Base-by-base conservation (phyloP, 2,113 vertebrate genomes). In the Sceloporus tristichus region DNA sequence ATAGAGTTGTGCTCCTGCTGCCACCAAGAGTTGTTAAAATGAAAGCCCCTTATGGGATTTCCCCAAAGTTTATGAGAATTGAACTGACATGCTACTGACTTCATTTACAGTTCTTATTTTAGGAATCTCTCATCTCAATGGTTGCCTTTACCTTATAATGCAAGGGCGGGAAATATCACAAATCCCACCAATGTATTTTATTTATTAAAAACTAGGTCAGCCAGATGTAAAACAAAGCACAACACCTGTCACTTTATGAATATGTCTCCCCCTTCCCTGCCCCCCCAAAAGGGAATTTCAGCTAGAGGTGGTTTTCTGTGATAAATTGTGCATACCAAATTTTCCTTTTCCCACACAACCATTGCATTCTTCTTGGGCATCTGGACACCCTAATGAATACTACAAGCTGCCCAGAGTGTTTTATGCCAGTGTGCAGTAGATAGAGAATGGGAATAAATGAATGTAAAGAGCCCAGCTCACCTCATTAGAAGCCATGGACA, bases 21-120 rank as follows among this genome's bases (percentile, higher is more conserved):
- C 27, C 85, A 83, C 87, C 81, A 71, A 70, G 66, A 91, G 87
- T 73, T 16, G 79, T 79, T 91, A 93, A 93, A 94, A 92, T 85
- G 81, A 91, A 82, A 92, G 34, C 3, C 48, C 53, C 87, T 70
- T 85, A n/a, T 79, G 65, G 56, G 84, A 83, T 91, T 88, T 95
- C 85, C 78, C 87, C 59, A 82, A 13, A 75, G 42, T 91, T 96
- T 93, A 90, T 79, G 84, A 92, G 85, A 82, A 76, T 66, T 88
- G 53, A 95, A 84, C 85, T 88, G 82, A 91, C 83, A 95, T 86
- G 79, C 80, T 80, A 86, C 75, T 90, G 89, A 93, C 5, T 53
- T 78, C 91, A 90, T 88, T 93, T 23, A 29, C 82, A 91, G 34
- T 40, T 89, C 87, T 90, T 93, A 90, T 86, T 89, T 85, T 92